A percentile compares a stretch with the other conserved stretches of the same genome.
These are phyloP conservation scores for Apamea sordens DNA, from an alignment of 2,888 invertebrate genomes.

Conservation along the genomic window DNA sequence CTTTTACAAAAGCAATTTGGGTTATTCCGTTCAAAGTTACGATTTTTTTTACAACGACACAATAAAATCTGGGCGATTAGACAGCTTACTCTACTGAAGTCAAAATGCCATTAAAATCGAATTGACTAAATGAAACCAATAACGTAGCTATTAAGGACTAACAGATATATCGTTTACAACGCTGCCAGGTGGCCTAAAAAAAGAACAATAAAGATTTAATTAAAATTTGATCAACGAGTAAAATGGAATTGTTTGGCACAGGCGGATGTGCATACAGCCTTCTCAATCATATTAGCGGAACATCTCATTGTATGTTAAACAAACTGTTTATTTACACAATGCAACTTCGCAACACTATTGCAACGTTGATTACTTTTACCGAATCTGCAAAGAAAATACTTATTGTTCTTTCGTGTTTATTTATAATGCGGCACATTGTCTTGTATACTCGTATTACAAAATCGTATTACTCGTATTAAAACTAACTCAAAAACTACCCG, in stretches of 20 bases:
- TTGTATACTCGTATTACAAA: slow-evolving; percentile 7
- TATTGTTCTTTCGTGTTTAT: slow-evolving; percentile 32
- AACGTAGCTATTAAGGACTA: slow-evolving; percentile 29
- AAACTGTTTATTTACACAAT: slow-evolving; percentile 71
- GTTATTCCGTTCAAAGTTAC: slow-evolving; percentile 36
- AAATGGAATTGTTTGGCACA: slow-evolving; percentile 48
- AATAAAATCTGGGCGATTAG: slow-evolving; percentile 24
- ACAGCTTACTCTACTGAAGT: slow-evolving; percentile 22
- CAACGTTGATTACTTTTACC: slow-evolving; percentile 70
- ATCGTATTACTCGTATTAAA: too few species aligned
- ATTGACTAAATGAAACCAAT: slow-evolving; percentile 24
- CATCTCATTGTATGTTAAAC: slow-evolving; percentile 84
- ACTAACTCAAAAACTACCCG: too few species aligned
- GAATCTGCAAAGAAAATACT: slow-evolving; percentile 60
- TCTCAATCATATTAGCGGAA: slow-evolving; percentile 77
- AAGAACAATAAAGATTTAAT: slow-evolving; percentile 57
- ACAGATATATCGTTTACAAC: slow-evolving; percentile 30
- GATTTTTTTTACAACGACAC: slow-evolving; percentile 14
- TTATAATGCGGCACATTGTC: slow-evolving; percentile 14
- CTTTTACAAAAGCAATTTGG: slow-evolving; percentile 34
- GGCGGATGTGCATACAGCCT: slow-evolving; percentile 66
- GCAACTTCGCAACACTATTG: slow-evolving; percentile 69
- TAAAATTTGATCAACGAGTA: slow-evolving; percentile 56
- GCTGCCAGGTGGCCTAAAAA: slow-evolving; percentile 42
- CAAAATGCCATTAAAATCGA: slow-evolving; percentile 38